Evolutionary conservation across 2,797 vertebrate genomes (phyloP), one percentile per base, ranked within the genome.

Genomic region (Philypnodon macrostomus): DNA sequence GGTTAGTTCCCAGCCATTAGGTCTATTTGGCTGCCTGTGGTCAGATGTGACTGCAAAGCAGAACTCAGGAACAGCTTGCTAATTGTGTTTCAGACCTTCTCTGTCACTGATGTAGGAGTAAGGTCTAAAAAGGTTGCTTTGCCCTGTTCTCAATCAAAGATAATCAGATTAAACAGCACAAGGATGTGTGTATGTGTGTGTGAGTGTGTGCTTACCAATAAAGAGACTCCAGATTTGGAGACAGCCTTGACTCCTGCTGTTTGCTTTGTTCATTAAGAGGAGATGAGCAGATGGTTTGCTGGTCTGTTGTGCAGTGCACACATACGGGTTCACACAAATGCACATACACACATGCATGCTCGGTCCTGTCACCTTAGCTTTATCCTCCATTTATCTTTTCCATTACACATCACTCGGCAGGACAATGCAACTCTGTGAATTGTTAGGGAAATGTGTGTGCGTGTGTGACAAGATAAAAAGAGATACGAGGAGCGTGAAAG

Each of bases 191-290:
- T 76, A 34, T 55, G 63, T 54, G 62, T 53, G 68, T 65, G 67
- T 67, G 47, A 73, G 77, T 84, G 74, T 76, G 80, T 63, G 78
- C 77, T 82, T 77, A 81, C 81, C 87, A 86, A 87, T 89, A 88
- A 89, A 87, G 78, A 75, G 80, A 83, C 79, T 84, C 76, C 83
- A 89, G 86, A 88, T 89, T 88, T 89, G 86, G 88, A 90, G 81
- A 86, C 88, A 85, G 86, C 82, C 84, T 86, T 85, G 89, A 89
- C 88, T 90, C 88, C 89, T 88, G 89, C 89, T 91, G 88, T 90
- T 90, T 89, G 88, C 88, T 90, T 90, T 90, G 88, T 90, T 89
- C 89, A 91, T 91, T 91, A 91, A 88, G 86, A 87, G 85, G 86
- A 88, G 88, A 91, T 88, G 88, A 90, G 88, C 88, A 91, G 89